A percentile compares a stretch with the other conserved stretches of the same genome.
Evolutionary conservation across 2,113 vertebrate species (phyloP).

Genomic region (Camelus dromedarius): DNA sequence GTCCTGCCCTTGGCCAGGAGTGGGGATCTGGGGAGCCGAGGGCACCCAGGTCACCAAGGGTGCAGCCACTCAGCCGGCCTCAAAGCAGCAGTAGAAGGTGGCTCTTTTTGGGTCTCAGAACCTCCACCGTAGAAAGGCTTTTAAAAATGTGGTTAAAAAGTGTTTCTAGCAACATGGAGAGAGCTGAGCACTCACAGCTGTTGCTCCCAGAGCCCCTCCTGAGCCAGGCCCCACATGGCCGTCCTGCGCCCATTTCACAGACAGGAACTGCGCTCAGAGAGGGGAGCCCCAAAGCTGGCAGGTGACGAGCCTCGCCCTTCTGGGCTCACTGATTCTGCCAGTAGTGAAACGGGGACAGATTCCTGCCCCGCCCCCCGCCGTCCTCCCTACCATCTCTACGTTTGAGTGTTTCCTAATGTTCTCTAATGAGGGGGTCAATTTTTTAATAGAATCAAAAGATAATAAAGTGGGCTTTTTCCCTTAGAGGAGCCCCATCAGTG

Average conservation of each 20-base stretch:
- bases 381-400: not conserved
- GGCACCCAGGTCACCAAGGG: not conserved
- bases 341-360: too few relatives aligned
- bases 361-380: too few relatives aligned
- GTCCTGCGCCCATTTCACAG: not conserved
- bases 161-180: not conserved
- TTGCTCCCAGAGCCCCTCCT: fast-evolving
- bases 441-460: not conserved
- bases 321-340: not conserved
- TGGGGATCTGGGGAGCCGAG: not conserved
- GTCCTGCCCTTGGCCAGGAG: too few relatives aligned
- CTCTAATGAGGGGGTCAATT: not conserved
- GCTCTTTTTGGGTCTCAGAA: not conserved
- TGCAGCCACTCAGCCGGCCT: not conserved
- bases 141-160: too few relatives aligned
- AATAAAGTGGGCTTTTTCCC: not conserved
- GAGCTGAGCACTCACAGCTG: not conserved
- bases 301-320: not conserved
- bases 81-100: too few relatives aligned
- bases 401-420: not conserved
- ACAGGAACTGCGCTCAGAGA: not conserved
- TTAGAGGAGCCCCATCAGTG: not conserved
- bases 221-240: too few relatives aligned
- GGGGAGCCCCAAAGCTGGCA: too few relatives aligned
- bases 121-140: not conserved